These are phyloP conservation scores for Astreopora myriophthalma DNA, from an alignment of 64 coral and sea anemone species.

Conservation along the genomic window DNA sequence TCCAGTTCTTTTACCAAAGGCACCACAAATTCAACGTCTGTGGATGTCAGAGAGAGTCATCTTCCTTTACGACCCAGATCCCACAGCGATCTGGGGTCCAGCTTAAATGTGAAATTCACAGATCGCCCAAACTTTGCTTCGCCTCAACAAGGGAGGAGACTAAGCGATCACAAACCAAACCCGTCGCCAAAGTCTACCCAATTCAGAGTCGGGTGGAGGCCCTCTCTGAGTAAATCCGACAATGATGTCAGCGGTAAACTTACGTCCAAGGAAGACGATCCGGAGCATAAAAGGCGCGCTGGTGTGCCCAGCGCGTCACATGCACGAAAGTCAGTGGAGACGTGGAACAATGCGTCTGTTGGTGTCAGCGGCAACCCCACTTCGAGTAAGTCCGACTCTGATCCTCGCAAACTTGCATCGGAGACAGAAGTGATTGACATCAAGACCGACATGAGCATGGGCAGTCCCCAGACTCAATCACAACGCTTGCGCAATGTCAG, in stretches of 20 bases:
- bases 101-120: neutral
- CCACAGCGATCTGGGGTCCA: too few species aligned
- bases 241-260: neutral
- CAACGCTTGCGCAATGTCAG: neutral
- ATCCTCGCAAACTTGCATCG: slow-evolving; percentile 4
- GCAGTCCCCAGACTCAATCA: neutral
- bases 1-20: neutral
- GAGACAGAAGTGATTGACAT: neutral
- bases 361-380: neutral
- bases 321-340: neutral
- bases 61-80: neutral
- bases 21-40: neutral
- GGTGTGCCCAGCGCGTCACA: neutral
- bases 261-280: neutral
- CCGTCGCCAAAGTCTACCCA: neutral
- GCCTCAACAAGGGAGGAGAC: neutral
- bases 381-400: neutral
- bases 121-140: neutral
- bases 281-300: neutral
- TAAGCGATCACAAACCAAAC: neutral
- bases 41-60: neutral
- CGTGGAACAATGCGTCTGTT: neutral
- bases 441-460: neutral
- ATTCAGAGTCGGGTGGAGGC: neutral
- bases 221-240: neutral